Conservation (phyloP, 2,113 vertebrate species). For the Trichomycterus rosablanca region DNA sequence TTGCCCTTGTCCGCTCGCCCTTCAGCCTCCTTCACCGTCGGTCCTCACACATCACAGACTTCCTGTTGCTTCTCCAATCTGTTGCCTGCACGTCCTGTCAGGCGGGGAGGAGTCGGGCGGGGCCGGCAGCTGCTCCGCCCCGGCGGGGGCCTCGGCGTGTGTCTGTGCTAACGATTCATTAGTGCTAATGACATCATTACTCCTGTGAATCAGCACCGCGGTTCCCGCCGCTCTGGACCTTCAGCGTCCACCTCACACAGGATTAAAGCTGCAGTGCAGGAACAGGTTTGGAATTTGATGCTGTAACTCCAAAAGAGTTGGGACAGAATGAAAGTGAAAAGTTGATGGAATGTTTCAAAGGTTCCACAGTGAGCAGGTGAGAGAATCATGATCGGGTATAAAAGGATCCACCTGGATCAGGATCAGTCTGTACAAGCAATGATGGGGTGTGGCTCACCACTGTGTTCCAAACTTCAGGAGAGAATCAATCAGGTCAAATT, state of each 20-base stretch:
- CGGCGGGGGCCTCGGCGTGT: constrained; percentile 22
- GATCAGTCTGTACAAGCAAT: too few species aligned
- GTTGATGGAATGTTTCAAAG: too few species aligned
- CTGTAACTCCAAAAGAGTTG: too few species aligned
- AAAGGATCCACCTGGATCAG: too few species aligned
- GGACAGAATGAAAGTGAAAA: too few species aligned
- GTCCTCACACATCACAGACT: constrained; percentile 39
- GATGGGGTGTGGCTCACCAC: too few species aligned
- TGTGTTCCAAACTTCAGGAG: too few species aligned
- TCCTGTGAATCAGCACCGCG: not conserved
- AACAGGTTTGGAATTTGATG: too few species aligned
- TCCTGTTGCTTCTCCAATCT: constrained; percentile 54
- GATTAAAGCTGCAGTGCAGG: too few species aligned
- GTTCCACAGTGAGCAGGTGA: too few species aligned
- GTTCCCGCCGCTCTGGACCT: not conserved
- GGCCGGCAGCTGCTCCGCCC: constrained; percentile 24
- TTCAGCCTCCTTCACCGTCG: constrained; percentile 39
- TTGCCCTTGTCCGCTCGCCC: constrained; percentile 51
- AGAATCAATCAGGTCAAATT: too few species aligned
- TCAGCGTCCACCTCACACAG: not conserved
- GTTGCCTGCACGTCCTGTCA: constrained; percentile 38
- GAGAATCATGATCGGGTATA: too few species aligned
- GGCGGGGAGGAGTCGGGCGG: constrained; percentile 27
- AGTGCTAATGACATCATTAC: constrained; percentile 20
- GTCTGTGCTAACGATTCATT: constrained; percentile 29